Evolutionary conservation across 2,888 invertebrate genomes (phyloP), one percentile per base, ranked within the genome.

Genomic region (Leptopilina drosophilae): DNA sequence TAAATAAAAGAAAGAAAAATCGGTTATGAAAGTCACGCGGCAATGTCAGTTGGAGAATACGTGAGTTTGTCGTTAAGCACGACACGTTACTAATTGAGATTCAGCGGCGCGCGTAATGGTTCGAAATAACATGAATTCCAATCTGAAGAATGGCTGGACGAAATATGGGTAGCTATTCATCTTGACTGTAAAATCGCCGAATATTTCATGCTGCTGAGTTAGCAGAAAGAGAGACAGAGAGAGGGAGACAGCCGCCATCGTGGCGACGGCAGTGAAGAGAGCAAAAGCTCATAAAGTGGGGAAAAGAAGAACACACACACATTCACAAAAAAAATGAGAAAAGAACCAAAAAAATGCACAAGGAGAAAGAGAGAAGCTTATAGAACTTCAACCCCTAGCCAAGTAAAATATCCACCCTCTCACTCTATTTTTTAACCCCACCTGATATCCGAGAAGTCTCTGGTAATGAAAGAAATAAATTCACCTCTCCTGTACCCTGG

Each of bases 391-490:
- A 69, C 81, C 79, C 81, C 75, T 76, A 9, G 49, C 49, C 80
- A 79, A 65, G 78, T 49, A 78, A 66, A 56, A 59, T 80, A 83
- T 80, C 80, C 80, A 79, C 78, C 80, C 79, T 78, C 82, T 82
- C 82, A 78, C 79, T 82, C 76, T 75, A 81, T 79, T 78, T 82
- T 82, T 82, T 82, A 80, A 81, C 82, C 80, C 80, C 83, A 84
- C 84, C 89, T 90, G 91, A 91, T 91, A 91, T 90, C 90, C 90
- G 88, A 90, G 91, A 91, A 90, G 91, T 90, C 87, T 88, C 89
- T 88, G 89, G 91, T 91, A 91, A 91, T 91, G 91, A 91, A 91
- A 91, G 91, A 91, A 91, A 92, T 92, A 91, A 91, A 91, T 91
- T 91, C 88, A 89, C 42, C 89, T 87, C 84, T 82, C 79, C 82